Evolutionary conservation across 2,113 vertebrate species (phyloP).

Genomic region (Sterrhoptilus dennistouni): DNA sequence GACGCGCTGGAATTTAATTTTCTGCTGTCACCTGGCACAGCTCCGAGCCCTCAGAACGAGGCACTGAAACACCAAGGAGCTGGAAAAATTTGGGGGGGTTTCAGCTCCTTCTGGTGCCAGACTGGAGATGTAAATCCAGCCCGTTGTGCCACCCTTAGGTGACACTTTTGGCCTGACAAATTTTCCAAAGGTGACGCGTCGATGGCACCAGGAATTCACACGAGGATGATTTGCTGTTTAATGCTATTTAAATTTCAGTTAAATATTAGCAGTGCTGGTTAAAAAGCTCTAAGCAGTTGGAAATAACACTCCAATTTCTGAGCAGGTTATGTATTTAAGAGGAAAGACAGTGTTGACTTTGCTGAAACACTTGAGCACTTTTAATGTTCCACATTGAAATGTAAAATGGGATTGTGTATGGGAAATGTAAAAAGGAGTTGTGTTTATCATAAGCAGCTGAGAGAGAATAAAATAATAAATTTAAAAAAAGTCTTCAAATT

Average conservation of each 20-base stretch:
- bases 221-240: neutral
- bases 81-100: neutral
- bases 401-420: neutral
- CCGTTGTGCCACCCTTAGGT: neutral
- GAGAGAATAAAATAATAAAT: neutral
- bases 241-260: neutral
- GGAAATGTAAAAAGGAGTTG: neutral
- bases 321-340: neutral
- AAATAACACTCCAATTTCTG: neutral
- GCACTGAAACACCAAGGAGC: neutral
- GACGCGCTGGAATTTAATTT: constrained; percentile 14
- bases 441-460: neutral
- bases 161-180: rapidly evolving
- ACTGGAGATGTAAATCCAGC: neutral
- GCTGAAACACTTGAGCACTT: neutral
- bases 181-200: rapidly evolving
- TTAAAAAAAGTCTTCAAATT: neutral
- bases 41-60: neutral
- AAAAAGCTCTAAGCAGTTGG: neutral
- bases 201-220: neutral
- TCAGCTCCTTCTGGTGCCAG: neutral
- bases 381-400: rapidly evolving
- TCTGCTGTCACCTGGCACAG: constrained; percentile 19
- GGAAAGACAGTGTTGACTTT: neutral
- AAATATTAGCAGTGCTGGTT: neutral